These are phyloP conservation scores for Syngnathus scovelli DNA, from an alignment of 2,113 vertebrate genomes.

Conservation along the genomic window DNA sequence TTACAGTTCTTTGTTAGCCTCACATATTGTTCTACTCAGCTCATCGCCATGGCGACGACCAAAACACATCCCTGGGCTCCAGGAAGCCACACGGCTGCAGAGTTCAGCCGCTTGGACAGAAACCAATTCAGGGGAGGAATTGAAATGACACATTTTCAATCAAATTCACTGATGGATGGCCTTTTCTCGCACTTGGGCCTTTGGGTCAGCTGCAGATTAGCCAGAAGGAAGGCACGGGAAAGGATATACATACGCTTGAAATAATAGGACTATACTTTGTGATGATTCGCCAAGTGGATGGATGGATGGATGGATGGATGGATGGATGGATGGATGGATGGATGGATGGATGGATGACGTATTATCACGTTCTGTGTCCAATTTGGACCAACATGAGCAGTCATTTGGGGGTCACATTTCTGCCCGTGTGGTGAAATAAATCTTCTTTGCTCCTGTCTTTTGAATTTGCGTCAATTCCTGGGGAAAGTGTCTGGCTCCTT, in stretches of 20 bases:
- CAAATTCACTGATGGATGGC: neutral
- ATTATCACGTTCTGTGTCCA: neutral
- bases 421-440: slow-evolving; percentile 5
- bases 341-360: too few relatives aligned
- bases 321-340: too few relatives aligned
- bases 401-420: slow-evolving; percentile 7
- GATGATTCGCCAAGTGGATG: slow-evolving; percentile 1
- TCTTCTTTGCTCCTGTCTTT: slow-evolving; percentile 5
- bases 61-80: slow-evolving; percentile 13
- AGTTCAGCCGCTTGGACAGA: neutral
- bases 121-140: neutral
- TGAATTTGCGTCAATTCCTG: neutral
- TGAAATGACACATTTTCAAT: neutral
- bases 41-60: slow-evolving; percentile 20
- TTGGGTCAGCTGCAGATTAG: slow-evolving; percentile 12
- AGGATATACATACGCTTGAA: neutral
- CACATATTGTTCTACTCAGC: slow-evolving; percentile 30
- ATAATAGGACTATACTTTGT: neutral
- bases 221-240: slow-evolving; percentile 8
- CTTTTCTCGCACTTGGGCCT: slow-evolving; percentile 21
- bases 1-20: slow-evolving; percentile 13
- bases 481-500: neutral
- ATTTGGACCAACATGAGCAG: slow-evolving; percentile 1
- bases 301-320: too few relatives aligned
- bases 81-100: slow-evolving; percentile 4